Evolutionary conservation across 2,797 vertebrate species (phyloP).

Genomic region (Coregonus suidteri): DNA sequence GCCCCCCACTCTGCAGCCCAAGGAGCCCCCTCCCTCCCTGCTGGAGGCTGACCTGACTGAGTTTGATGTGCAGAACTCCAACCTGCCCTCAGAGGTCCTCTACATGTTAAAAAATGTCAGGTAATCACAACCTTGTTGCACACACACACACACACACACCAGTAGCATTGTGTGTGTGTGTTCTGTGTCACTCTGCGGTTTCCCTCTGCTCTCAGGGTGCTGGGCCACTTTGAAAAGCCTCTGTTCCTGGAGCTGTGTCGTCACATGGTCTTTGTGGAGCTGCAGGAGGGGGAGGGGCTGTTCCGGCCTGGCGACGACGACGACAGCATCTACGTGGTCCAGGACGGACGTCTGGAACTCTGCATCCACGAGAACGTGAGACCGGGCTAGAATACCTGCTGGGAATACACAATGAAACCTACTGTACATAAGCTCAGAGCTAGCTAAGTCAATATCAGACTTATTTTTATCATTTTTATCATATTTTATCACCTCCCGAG

Average conservation of each 20-base stretch:
- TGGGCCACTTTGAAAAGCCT: slow-evolving; percentile 98
- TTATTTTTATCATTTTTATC: background rate
- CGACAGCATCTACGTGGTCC: slow-evolving; percentile 94
- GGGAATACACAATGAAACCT: background rate
- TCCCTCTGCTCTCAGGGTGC: slow-evolving; percentile 76
- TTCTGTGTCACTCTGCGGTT: background rate
- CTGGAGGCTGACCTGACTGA: slow-evolving; percentile 94
- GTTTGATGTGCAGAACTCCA: slow-evolving; percentile 93
- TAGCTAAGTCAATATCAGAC: background rate
- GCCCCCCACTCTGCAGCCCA: slow-evolving; percentile 89
- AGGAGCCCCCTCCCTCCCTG: slow-evolving; percentile 92
- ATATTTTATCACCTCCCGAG: too few species aligned
- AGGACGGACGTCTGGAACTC: slow-evolving; percentile 92
- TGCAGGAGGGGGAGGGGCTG: slow-evolving; percentile 89
- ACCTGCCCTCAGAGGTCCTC: slow-evolving; percentile 92
- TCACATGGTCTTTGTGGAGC: slow-evolving; percentile 92
- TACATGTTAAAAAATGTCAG: slow-evolving; percentile 99
- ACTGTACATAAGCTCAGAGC: background rate
- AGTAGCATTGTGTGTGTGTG: slow-evolving; percentile 17
- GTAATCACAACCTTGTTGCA: slow-evolving; percentile 54
- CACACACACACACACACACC: background rate
- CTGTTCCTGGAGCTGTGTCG: slow-evolving; percentile 96
- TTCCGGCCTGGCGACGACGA: slow-evolving; percentile 91
- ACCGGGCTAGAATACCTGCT: background rate
- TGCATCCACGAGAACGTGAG: slow-evolving; percentile 84